Base-by-base conservation (phyloP, 2,888 invertebrate genomes). In the Nephrotoma flavescens region DNA sequence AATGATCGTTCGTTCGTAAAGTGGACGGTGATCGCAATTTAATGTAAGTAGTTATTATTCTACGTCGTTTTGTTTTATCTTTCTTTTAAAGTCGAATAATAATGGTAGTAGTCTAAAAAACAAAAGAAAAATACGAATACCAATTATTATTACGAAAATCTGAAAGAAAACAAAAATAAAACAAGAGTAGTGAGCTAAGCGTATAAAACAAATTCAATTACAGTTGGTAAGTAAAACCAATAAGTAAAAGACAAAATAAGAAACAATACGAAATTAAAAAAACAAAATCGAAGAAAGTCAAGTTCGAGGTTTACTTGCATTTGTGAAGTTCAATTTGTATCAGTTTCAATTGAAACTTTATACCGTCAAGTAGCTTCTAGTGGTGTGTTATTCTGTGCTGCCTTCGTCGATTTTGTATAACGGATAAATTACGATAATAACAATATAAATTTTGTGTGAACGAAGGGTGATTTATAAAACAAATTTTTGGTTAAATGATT, bases 241-340 rank as follows among this genome's bases (percentile, higher is more conserved):
- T 71, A 71, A 71, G 71, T 71, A 71, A 52, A 52, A 15, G 31
- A 31, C 31, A 31, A 31, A 31, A 31, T 2, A 31, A 31, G 31
- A 31, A 31, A 31, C 31, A 31, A 31, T 31, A 31, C 4, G n/a
- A 52, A 52, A 31, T 31, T 3, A 71, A 71, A 71, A 31, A 19
- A 44, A 71, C 31, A 71, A 71, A 71, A 12, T 71, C 11, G 9
- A 71, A 71, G 84, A 84, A 84, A 84, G 42, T 84, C 84, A 84
- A 84, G 84, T 84, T 84, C 84, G 84, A 84, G 84, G 84, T 84
- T 84, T 84, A 84, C 42, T 84, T 71, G 71, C 71, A 71, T 71
- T 71, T 19, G 9, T 71, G 31, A 71, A 71, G 71, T 71, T 71
- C 31, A 71, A 71, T 71, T 71, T 71, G 71, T 71, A 71, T 71